Base-by-base conservation (phyloP, 2,797 vertebrate genomes). In the Tragopan temminckii region DNA sequence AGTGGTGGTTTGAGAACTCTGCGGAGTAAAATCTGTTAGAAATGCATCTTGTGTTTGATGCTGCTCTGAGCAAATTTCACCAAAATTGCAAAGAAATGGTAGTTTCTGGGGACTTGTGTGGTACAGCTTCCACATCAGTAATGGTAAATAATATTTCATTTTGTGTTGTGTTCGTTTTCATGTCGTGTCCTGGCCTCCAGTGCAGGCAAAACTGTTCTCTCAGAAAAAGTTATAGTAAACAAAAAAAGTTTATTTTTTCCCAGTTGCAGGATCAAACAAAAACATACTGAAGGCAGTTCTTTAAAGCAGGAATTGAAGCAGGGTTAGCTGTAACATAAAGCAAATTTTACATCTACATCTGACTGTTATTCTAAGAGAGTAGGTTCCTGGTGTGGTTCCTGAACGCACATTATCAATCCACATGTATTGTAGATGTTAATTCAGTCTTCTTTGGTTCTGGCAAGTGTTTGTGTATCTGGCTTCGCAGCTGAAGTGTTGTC, bases 341-440 rank as follows among this genome's bases (percentile, higher is more conserved):
- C 17, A 66, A 83, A 79, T n/a, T 7, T 68, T 75, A 61, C 5
- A 31, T 55, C 11, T 92, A 18, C 50, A 76, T 80, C 38, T 74
- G 58, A 38, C 21, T 75, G 35, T 94, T 93, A 15, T 82, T 92
- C 20, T 50, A 70, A 87, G 40, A 55, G 58, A 13, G 64, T 75
- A 67, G 66, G 33, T 87, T 95, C 45, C 62, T 93, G 92, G 63
- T 67, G 45, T 69, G 46, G 45, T 92, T 94, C 92, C 93, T 84
- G 55, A 76, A 90, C 29, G 50, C 64, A 13, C 25, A 13, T 92
- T 95, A 83, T n/a, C 1, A 17, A 16, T 53, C 59, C 8, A 1
- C 52, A 24, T 85, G 67, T 75, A 42, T 48, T 87, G 43, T 84
- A 84, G 58, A 45, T 63, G 13, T 89, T 90, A 78, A 63, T 58